phyloP scores from a whole-genome alignment of 2,113 vertebrate genomes.

The Pandion haliaetus region DNA sequence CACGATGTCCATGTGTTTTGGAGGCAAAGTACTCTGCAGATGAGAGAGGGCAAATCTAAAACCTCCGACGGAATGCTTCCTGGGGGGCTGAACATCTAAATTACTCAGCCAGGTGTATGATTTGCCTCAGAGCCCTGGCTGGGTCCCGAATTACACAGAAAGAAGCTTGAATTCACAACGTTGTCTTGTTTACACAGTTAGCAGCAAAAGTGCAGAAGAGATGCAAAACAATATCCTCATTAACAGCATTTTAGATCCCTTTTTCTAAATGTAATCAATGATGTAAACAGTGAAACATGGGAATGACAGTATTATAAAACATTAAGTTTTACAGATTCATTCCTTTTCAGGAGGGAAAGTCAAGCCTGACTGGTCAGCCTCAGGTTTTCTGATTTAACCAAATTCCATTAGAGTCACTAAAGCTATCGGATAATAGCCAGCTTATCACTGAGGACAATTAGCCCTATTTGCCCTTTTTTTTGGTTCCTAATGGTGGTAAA shows the following conservation, averaged over 20 bases:
- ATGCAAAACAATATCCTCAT: not conserved
- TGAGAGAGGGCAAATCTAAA: not conserved
- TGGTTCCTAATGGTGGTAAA: not conserved
- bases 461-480: not conserved
- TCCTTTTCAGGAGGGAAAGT: not conserved
- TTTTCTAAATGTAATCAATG: not conserved
- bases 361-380: not conserved
- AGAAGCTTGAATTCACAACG: not conserved
- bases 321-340: not conserved
- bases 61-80: not conserved
- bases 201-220: not conserved
- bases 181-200: not conserved
- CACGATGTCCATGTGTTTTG: fast-evolving
- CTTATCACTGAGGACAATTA: not conserved
- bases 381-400: not conserved
- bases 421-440: not conserved
- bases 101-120: not conserved
- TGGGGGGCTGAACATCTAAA: not conserved
- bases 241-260: not conserved
- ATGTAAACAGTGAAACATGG: not conserved
- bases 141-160: not conserved
- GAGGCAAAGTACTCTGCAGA: not conserved
- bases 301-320: not conserved
- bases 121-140: not conserved
- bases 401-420: not conserved